Percentiles rank a stretch among this genome's conserved stretches.
These are phyloP conservation scores for Porites rus DNA, from an alignment of 92 coral and sea anemone genomes.

Conservation along the genomic window DNA sequence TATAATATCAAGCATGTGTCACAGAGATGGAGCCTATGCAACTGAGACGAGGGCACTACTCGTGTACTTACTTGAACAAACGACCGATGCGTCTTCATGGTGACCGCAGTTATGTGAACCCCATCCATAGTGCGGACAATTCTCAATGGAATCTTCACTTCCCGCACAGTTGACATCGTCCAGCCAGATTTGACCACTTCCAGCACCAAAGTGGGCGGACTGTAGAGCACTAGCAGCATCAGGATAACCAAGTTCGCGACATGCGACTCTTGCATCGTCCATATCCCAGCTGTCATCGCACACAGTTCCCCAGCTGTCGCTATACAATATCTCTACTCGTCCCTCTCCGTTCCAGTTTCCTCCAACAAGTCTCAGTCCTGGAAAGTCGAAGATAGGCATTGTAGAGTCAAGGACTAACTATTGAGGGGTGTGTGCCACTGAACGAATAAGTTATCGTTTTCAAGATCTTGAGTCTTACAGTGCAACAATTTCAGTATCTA, in stretches of 20 bases:
- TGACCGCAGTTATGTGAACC: not conserved
- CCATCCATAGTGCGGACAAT: not conserved
- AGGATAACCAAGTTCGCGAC: not conserved
- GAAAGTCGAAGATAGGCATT: too few species aligned
- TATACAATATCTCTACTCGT: not conserved
- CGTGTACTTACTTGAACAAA: not conserved
- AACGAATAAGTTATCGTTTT: too few species aligned
- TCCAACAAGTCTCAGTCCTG: not conserved
- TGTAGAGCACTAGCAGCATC: not conserved
- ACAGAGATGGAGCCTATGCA: too few species aligned
- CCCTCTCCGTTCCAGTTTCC: not conserved
- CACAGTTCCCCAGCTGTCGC: not conserved
- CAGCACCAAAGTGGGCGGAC: not conserved
- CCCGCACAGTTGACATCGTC: not conserved
- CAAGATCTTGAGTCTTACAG: too few species aligned
- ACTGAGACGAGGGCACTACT: too few species aligned
- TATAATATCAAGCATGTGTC: too few species aligned
- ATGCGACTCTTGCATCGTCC: not conserved
- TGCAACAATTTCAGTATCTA: too few species aligned
- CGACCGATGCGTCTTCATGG: not conserved
- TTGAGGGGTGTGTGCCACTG: too few species aligned
- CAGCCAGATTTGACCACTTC: not conserved
- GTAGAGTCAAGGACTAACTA: too few species aligned
- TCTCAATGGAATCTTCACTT: not conserved
- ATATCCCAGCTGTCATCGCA: not conserved